These are phyloP conservation scores for Meghimatium bilineatum DNA, from an alignment of 2,888 invertebrate genomes.

Conservation along the genomic window DNA sequence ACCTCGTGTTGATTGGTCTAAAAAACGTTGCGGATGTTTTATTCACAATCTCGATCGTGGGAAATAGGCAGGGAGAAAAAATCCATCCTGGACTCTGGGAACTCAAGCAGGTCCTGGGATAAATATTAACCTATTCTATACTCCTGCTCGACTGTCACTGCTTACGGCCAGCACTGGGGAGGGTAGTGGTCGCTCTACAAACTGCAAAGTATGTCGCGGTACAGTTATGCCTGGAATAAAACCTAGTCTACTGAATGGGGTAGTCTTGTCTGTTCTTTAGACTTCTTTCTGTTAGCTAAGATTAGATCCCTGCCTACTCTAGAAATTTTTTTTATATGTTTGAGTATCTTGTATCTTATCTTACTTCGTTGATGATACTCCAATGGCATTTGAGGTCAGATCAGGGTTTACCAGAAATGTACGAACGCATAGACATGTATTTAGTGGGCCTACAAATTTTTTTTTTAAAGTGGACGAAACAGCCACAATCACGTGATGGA, in stretches of 20 bases:
- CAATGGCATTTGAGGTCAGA: no score
- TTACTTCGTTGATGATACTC: no score
- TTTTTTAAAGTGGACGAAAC: no score
- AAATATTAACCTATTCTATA: neutral
- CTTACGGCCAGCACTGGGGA: neutral
- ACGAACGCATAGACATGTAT: no score
- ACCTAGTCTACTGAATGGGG: neutral
- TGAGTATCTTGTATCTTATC: no score
- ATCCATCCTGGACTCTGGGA: slow-evolving; percentile 12
- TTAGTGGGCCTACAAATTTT: no score
- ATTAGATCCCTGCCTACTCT: no score
- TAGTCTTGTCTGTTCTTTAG: neutral
- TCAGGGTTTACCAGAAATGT: no score
- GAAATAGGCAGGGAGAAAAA: slow-evolving; percentile 7
- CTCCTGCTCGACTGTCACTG: neutral
- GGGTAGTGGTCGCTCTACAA: neutral
- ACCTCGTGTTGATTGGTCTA: slow-evolving; percentile 7
- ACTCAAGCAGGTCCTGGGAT: neutral
- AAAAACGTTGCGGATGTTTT: neutral
- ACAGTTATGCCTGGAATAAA: neutral
- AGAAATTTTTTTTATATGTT: no score
- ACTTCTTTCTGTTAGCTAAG: no score
- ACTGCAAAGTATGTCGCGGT: neutral
- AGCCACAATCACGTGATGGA: no score
- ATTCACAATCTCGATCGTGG: slow-evolving; percentile 17